These are phyloP conservation scores for Tenebrosternarchus preto DNA, from an alignment of 2,113 vertebrate genomes.

Conservation along the genomic window DNA sequence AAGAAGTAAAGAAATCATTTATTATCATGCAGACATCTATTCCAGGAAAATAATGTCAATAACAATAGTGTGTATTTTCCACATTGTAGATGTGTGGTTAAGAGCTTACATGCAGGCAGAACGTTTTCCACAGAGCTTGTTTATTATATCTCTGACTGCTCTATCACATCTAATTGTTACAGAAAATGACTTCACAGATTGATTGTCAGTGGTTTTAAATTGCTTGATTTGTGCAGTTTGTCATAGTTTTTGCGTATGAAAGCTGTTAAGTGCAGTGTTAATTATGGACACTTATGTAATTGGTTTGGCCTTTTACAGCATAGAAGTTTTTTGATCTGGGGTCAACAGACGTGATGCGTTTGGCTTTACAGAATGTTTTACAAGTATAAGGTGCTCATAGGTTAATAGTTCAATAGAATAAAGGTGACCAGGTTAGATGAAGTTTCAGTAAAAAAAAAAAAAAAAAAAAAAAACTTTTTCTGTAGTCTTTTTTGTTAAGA, in stretches of 20 bases:
- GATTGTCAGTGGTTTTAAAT: conserved; percentile 57
- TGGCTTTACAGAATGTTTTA: not conserved
- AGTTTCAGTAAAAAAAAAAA: no score
- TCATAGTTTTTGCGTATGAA: no score
- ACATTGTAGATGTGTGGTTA: not conserved
- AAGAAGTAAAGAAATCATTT: conserved; percentile 25
- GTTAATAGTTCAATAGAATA: no score
- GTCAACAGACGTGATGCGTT: not conserved
- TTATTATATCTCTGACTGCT: not conserved
- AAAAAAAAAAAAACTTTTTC: no score
- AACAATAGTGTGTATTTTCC: conserved; percentile 19
- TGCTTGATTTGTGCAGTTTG: conserved; percentile 1
- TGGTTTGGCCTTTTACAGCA: not conserved
- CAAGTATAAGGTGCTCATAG: not conserved
- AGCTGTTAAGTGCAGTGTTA: no score
- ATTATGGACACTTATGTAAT: not conserved
- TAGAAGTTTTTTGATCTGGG: not conserved
- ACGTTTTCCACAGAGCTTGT: conserved; percentile 5
- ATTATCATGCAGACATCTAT: conserved; percentile 13
- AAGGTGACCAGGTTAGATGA: no score
- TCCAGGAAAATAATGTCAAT: conserved; percentile 30
- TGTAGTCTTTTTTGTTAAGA: no score
- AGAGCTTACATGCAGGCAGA: conserved; percentile 13
- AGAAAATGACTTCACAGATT: not conserved
- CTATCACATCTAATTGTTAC: not conserved